Evolutionary conservation across 2,888 invertebrate species (phyloP).

Genomic region (Dinocampus coccinellae): DNA sequence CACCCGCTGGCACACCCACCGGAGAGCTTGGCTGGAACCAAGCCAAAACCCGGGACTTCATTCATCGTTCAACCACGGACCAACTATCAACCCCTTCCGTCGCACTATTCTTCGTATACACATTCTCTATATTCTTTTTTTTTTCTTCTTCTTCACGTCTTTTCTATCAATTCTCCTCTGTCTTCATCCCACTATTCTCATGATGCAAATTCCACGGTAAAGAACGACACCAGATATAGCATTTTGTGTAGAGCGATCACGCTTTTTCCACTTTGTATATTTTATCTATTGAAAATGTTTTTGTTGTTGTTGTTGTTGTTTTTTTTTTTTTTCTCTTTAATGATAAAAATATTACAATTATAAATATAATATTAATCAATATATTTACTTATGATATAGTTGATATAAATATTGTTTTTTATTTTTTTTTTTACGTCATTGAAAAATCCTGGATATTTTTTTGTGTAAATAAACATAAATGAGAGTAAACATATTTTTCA

Average conservation of each 20-base stretch:
- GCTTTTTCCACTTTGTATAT: not conserved
- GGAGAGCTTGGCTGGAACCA: constrained; percentile 47
- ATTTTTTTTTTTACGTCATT: not conserved
- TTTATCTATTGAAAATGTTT: not conserved
- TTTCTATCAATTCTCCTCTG: not conserved
- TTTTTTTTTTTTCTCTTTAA: too few relatives aligned
- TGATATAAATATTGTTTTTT: too few relatives aligned
- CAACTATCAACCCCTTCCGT: constrained; percentile 23
- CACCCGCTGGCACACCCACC: constrained; percentile 26
- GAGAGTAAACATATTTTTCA: not conserved
- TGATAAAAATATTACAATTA: too few relatives aligned
- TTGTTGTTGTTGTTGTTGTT: too few relatives aligned
- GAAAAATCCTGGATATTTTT: not conserved
- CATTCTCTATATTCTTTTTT: not conserved
- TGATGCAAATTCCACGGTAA: not conserved
- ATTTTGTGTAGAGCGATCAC: not conserved
- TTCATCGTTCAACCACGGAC: constrained; percentile 51
- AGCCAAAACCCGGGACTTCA: constrained; percentile 54
- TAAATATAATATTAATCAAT: too few relatives aligned
- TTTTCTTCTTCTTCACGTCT: not conserved
- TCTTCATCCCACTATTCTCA: not conserved
- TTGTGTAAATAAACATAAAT: not conserved
- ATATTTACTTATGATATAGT: too few relatives aligned
- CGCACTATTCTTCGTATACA: too few relatives aligned
- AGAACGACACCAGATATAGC: not conserved